Base-by-base conservation (phyloP, 2,113 vertebrate species). In the Sceloporus tristichus region DNA sequence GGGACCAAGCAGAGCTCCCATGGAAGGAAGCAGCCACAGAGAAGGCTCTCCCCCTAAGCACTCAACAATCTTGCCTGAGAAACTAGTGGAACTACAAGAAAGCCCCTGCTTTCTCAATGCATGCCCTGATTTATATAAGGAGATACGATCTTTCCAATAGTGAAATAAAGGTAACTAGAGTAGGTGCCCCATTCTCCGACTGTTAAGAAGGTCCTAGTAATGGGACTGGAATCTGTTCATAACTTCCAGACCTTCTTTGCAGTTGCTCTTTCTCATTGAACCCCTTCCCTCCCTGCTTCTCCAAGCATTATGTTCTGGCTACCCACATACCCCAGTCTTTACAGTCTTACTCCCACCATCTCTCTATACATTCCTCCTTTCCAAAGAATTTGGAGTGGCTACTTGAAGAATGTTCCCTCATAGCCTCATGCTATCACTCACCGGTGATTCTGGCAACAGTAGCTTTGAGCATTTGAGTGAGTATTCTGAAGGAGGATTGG, bases 371-470 rank as follows among this genome's bases (percentile, higher is more conserved):
- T 74, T 88, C 59, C 19, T 88, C 14, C 29, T 23, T 77, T 83
- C 59, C n/a, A 54, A 54, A 83, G 38, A 83, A 66, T 68, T 82
- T 77, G 80, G n/a, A 88, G 73, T 53, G 42, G 10, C 73, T 25
- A 23, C 40, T 76, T 42, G 40, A 82, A 73, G 59, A 54, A 88
- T 68, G 42, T 27, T 68, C 73, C n/a, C 59, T 88, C 81, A 48
- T 88, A 38, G 29, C 42, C 40, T 65, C 62, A 34, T 38, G 23
- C 71, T 82, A 76, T 66, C 18, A 82, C 42, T 88, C 87, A 78
- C 21, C 40, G 34, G 21, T 54, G 68, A 56, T 78, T 78, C 74
- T 88, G 81, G 42, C 81, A 82, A 83, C 59, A 56, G 42, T 40
- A 77, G 42, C 73, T 68, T 75, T 66, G 73, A 83, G 81, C 40